phyloP scores from a whole-genome alignment of 2,888 invertebrate species.

The Dynastes grantii region DNA sequence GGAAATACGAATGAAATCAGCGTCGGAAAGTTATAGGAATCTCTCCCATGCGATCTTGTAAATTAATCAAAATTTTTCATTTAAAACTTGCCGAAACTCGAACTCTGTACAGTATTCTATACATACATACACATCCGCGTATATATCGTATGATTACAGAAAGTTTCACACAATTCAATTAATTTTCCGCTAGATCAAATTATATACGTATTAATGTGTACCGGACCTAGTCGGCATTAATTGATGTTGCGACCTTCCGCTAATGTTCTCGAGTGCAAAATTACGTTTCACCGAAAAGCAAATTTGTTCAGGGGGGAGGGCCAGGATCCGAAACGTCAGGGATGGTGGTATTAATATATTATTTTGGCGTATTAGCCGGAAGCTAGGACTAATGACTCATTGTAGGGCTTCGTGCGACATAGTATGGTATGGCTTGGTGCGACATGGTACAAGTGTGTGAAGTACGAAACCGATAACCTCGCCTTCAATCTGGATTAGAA shows the following conservation, averaged over 20 bases:
- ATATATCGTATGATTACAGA: neutral
- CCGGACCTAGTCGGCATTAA: neutral
- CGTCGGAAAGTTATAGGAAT: neutral
- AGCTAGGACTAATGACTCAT: too few species aligned
- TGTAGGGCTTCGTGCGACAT: too few species aligned
- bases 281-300: slow-evolving; percentile 2
- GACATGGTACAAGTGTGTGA: too few species aligned
- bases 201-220: slow-evolving; percentile 5
- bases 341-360: neutral
- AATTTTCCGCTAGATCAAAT: slow-evolving; percentile 6
- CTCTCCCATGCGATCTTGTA: neutral
- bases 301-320: neutral
- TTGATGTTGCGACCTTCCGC: slow-evolving; percentile 2
- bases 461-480: too few species aligned
- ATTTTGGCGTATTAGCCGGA: too few species aligned
- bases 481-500: too few species aligned
- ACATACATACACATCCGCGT: neutral
- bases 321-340: neutral
- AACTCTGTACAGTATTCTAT: neutral
- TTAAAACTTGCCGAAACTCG: slow-evolving; percentile 3
- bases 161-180: neutral
- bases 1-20: neutral
- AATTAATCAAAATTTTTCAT: slow-evolving; percentile 16
- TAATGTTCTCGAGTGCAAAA: slow-evolving; percentile 7
- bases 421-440: too few species aligned